Conservation (phyloP, 2,113 vertebrate genomes). For the Dromaius novaehollandiae region DNA sequence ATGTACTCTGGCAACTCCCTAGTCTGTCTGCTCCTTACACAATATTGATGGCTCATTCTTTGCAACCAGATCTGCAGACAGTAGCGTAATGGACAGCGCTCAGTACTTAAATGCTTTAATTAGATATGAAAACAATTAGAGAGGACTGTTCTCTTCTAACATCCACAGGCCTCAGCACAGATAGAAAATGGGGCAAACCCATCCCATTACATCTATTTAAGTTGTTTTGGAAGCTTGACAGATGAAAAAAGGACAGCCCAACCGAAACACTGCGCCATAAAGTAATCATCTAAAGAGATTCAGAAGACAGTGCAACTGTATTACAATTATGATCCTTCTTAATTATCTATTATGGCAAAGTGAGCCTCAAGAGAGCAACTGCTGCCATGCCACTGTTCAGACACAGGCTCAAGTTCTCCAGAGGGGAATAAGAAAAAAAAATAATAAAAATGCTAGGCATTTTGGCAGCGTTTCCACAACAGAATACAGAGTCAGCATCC, state of each 20-base stretch:
- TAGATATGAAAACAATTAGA: slow-evolving; percentile 34
- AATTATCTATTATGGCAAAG: neutral
- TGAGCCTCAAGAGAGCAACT: neutral
- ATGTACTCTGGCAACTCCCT: neutral
- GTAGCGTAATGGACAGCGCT: neutral
- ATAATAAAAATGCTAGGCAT: neutral
- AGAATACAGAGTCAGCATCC: neutral
- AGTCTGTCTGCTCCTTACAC: neutral
- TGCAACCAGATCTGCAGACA: neutral
- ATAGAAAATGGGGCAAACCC: neutral
- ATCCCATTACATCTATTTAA: neutral
- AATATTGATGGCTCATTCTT: neutral
- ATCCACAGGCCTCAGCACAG: neutral
- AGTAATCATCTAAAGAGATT: neutral
- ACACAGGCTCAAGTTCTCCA: neutral
- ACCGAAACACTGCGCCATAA: neutral
- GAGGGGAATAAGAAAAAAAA: neutral
- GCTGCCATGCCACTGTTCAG: neutral
- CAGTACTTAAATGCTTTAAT: slow-evolving; percentile 9
- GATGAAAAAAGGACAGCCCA: neutral
- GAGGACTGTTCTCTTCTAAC: neutral
- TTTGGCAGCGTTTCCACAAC: neutral
- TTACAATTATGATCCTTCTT: neutral
- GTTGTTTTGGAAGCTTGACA: neutral
- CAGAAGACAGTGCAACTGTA: neutral